phyloP scores from a whole-genome alignment of 2,113 vertebrate genomes.

The Oxyruncus cristatus region DNA sequence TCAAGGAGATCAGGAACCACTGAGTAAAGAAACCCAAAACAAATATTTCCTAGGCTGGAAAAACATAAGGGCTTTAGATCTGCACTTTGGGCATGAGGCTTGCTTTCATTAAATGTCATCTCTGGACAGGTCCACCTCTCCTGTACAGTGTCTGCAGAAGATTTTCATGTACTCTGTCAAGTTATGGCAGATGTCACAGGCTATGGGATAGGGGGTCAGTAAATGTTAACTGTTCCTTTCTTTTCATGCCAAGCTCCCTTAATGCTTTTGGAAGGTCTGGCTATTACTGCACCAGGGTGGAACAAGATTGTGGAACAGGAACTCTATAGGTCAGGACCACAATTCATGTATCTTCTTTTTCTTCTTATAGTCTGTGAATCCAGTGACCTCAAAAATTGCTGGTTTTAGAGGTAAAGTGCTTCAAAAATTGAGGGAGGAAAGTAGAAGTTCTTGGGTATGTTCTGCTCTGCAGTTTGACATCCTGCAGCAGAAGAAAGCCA shows the following conservation, averaged over 20 bases:
- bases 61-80: background rate
- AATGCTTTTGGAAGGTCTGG: background rate
- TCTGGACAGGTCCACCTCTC: background rate
- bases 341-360: background rate
- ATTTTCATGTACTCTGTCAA: background rate
- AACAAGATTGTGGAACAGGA: background rate
- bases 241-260: background rate
- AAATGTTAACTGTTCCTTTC: background rate
- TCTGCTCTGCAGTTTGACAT: background rate
- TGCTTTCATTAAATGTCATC: background rate
- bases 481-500: constrained; percentile 41
- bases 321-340: background rate
- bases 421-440: background rate
- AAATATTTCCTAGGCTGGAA: background rate
- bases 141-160: background rate
- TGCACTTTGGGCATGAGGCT: background rate
- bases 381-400: background rate
- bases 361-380: background rate
- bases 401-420: background rate
- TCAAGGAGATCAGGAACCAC: background rate
- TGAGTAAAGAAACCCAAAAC: background rate
- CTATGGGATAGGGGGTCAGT: background rate
- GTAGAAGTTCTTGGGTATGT: background rate
- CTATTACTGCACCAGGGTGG: background rate
- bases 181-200: background rate